Percentiles rank a stretch among this genome's conserved stretches.
These are phyloP conservation scores for Drosophila fulvimacula DNA, from an alignment of 2,888 invertebrate genomes.

Conservation along the genomic window DNA sequence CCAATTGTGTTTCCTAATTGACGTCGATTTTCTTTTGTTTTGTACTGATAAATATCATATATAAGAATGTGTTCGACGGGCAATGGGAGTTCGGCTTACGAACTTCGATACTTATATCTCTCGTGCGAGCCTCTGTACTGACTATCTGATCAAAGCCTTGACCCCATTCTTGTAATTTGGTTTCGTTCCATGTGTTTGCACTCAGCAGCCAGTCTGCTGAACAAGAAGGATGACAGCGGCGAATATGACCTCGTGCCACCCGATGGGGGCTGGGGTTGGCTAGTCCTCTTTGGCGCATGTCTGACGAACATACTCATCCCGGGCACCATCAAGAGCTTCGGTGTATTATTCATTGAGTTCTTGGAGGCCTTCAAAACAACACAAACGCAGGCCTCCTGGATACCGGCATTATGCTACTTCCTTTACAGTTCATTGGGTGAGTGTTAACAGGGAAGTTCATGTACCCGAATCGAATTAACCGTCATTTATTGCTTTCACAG, in stretches of 20 bases:
- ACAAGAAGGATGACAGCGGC: constrained; percentile 74
- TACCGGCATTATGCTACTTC: constrained; percentile 95
- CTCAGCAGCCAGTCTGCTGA: constrained; percentile 69
- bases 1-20: background rate
- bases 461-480: background rate
- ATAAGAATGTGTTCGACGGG: background rate
- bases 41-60: background rate
- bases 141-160: background rate
- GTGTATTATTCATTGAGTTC: constrained; percentile 93
- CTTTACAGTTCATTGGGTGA: constrained; percentile 94
- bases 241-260: constrained; percentile 91
- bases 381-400: constrained; percentile 91
- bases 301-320: constrained; percentile 94
- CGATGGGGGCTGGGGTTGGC: constrained; percentile 95
- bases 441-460: constrained; percentile 34
- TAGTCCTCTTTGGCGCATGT: constrained; percentile 90
- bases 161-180: background rate
- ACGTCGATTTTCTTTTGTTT: background rate
- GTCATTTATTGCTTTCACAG: constrained; percentile 84
- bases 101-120: too few relatives aligned
- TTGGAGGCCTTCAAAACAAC: constrained; percentile 91
- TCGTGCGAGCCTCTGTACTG: too few relatives aligned
- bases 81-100: background rate
- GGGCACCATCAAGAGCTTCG: constrained; percentile 94
- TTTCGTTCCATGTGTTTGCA: constrained; percentile 1